Evolutionary conservation across 1,140 invertebrate species (phyloP).

Genomic region (Ceratina calcarata): DNA sequence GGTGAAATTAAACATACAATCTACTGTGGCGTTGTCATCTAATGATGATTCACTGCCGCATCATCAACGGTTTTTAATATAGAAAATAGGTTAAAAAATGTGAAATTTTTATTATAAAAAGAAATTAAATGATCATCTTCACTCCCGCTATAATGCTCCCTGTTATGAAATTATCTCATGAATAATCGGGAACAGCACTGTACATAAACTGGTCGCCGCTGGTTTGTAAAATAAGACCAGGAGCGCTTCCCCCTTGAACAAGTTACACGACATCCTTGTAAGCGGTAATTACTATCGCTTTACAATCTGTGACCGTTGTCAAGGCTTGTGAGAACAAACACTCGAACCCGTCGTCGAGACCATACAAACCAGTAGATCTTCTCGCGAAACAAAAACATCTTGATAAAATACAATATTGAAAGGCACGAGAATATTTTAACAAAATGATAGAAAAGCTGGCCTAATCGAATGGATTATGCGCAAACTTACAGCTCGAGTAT

Average conservation of each 20-base stretch:
- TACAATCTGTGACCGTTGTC: slow-evolving; percentile 15
- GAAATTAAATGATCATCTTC: neutral
- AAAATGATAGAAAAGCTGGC: too few species aligned
- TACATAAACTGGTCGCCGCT: neutral
- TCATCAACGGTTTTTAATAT: neutral
- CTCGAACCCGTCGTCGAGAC: neutral
- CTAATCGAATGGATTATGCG: too few species aligned
- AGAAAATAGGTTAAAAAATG: slow-evolving; percentile 10
- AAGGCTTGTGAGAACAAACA: slow-evolving; percentile 10
- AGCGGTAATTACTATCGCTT: slow-evolving; percentile 12
- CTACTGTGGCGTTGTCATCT: neutral
- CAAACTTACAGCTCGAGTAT: too few species aligned
- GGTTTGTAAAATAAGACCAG: neutral
- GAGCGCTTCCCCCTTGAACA: neutral
- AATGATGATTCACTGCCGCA: neutral
- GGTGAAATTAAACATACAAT: slow-evolving; percentile 70
- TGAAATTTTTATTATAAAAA: neutral
- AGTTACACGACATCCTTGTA: neutral
- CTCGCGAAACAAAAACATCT: neutral
- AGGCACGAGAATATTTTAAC: neutral
- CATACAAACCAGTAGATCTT: neutral
- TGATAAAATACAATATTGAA: neutral
- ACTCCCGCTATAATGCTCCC: neutral
- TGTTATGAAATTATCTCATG: neutral
- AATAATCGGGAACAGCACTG: neutral